phyloP scores from a whole-genome alignment of 2,888 invertebrate genomes.

The Sarcophaga subvicina region DNA sequence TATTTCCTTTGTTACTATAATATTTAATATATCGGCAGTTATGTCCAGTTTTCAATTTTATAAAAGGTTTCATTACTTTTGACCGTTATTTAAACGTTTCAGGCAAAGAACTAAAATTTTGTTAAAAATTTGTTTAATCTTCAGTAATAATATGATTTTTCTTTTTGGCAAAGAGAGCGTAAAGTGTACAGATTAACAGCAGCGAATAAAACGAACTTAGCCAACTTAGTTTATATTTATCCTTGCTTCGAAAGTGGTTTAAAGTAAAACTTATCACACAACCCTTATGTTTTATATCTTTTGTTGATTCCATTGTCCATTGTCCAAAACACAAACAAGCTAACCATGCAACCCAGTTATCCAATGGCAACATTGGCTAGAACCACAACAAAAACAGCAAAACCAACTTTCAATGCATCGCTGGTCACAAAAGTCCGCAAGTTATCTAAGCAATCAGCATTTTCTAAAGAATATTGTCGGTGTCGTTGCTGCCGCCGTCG shows the following conservation, averaged over 20 bases:
- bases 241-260: too few relatives aligned
- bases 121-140: too few relatives aligned
- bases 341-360: constrained; percentile 16
- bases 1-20: too few relatives aligned
- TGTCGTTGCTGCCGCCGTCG: background rate
- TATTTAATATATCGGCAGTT: background rate
- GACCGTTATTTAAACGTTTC: background rate
- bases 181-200: too few relatives aligned
- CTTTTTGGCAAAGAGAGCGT: too few relatives aligned
- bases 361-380: background rate
- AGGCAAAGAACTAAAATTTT: too few relatives aligned
- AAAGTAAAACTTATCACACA: too few relatives aligned
- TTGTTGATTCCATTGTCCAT: background rate
- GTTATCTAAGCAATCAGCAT: constrained; percentile 62
- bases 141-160: too few relatives aligned
- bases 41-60: background rate
- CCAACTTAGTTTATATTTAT: too few relatives aligned
- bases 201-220: too few relatives aligned
- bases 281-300: too few relatives aligned
- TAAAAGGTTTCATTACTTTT: background rate
- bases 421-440: constrained; percentile 62
- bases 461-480: constrained; percentile 31
- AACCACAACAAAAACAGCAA: background rate
- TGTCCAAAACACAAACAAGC: background rate
- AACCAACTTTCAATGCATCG: constrained; percentile 43